These are phyloP conservation scores for Astyanax mexicanus DNA, from an alignment of 2,797 vertebrate species.

Conservation along the genomic window DNA sequence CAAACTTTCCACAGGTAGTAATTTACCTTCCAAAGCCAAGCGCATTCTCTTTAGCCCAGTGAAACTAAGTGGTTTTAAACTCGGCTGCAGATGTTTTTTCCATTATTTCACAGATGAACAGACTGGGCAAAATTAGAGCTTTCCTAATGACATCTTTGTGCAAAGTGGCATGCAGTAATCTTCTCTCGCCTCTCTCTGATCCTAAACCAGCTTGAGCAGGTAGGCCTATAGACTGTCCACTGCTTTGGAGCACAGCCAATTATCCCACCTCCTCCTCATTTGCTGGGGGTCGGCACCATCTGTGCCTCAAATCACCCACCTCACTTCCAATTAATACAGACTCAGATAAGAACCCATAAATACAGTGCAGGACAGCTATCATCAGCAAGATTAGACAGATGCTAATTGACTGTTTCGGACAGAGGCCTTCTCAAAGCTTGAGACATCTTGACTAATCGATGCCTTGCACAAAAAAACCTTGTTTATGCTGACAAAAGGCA, in stretches of 20 bases:
- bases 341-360: constrained; percentile 68
- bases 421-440: constrained; percentile 65
- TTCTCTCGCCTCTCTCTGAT: constrained; percentile 58
- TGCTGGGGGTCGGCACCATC: constrained; percentile 74
- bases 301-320: constrained; percentile 75
- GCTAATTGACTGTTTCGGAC: constrained; percentile 68
- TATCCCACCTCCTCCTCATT: constrained; percentile 66
- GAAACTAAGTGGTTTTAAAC: constrained; percentile 1
- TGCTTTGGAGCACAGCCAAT: constrained; percentile 64
- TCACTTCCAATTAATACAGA: constrained; percentile 74
- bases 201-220: constrained; percentile 64
- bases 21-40: background rate
- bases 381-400: constrained; percentile 80
- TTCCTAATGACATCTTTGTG: constrained; percentile 33
- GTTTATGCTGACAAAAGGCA: constrained; percentile 51
- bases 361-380: constrained; percentile 75
- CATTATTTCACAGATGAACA: constrained; percentile 15
- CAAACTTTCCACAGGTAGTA: background rate
- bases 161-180: constrained; percentile 49
- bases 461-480: constrained; percentile 40
- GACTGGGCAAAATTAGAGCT: constrained; percentile 4
- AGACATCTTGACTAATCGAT: constrained; percentile 61
- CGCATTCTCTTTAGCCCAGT: background rate
- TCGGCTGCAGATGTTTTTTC: constrained; percentile 17
- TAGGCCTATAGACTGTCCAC: constrained; percentile 66